These are phyloP conservation scores for Uropsilus gracilis DNA, from an alignment of 2,113 vertebrate species.

Conservation along the genomic window DNA sequence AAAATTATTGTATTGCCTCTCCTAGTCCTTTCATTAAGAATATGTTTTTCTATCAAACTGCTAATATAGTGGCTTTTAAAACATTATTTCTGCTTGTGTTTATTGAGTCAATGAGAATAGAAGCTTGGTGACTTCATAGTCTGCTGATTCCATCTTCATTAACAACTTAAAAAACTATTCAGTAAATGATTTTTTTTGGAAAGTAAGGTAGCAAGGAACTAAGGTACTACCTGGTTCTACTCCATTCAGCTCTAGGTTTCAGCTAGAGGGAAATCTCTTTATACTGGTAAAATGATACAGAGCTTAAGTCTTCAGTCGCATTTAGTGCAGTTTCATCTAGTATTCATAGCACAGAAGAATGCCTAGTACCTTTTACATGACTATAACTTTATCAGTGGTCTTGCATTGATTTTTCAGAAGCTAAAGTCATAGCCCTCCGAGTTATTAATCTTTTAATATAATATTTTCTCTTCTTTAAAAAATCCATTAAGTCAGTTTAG, in stretches of 20 bases:
- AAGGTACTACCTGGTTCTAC: neutral
- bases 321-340: neutral
- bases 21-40: conserved; percentile 8
- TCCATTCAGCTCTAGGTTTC: neutral
- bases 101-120: neutral
- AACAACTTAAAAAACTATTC: neutral
- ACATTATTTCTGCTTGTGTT: neutral
- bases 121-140: neutral
- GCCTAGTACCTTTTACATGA: neutral
- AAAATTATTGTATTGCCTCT: neutral
- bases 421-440: neutral
- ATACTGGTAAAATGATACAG: neutral
- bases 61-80: neutral
- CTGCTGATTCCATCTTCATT: neutral
- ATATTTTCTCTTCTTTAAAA: neutral
- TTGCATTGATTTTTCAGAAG: neutral
- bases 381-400: neutral
- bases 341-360: neutral
- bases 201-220: neutral
- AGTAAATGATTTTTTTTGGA: neutral
- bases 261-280: neutral
- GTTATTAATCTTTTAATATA: neutral
- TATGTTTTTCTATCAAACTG: neutral
- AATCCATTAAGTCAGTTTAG: neutral
- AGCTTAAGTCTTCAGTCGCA: neutral